phyloP scores from a whole-genome alignment of 1,140 invertebrate genomes.

The Harpegnathos saltator region DNA sequence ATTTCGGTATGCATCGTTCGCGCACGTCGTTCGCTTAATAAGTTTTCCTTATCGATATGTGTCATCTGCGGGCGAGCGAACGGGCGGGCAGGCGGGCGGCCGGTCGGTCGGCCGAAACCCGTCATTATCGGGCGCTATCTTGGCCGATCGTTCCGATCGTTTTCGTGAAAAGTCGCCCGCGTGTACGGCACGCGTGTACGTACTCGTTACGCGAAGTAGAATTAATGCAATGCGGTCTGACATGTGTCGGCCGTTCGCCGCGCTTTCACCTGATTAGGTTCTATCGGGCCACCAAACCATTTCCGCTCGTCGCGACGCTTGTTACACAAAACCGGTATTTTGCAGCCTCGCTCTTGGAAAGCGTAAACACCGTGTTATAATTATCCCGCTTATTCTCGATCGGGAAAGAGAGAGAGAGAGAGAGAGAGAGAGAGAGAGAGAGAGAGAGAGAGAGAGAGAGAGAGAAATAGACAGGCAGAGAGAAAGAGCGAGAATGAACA shows the following conservation, averaged over 20 bases:
- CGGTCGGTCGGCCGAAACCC: no score
- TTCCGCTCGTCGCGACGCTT: conserved; percentile 39
- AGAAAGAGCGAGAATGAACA: neutral
- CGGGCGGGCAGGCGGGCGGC: no score
- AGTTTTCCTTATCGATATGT: conserved; percentile 76
- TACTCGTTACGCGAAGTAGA: conserved; percentile 52
- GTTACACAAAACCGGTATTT: conserved; percentile 11
- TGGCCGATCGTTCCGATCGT: conserved; percentile 70
- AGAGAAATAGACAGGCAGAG: neutral
- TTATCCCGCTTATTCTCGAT: neutral
- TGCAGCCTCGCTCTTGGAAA: conserved; percentile 18
- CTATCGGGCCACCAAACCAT: conserved; percentile 63
- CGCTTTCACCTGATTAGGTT: conserved; percentile 70
- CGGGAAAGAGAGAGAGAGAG: no score
- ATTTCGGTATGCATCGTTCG: conserved; percentile 60
- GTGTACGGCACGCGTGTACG: conserved; percentile 23
- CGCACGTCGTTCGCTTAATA: conserved; percentile 69
- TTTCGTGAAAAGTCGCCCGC: conserved; percentile 65
- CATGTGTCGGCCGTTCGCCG: conserved; percentile 54
- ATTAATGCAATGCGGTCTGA: conserved; percentile 57
- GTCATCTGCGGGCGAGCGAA: conserved; percentile 69
- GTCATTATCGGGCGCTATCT: conserved; percentile 72
- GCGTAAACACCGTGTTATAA: conserved; percentile 26
- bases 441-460: no score
- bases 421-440: no score